These are phyloP conservation scores for Heliconius charithonia DNA, from an alignment of 2,888 invertebrate genomes.

Conservation along the genomic window DNA sequence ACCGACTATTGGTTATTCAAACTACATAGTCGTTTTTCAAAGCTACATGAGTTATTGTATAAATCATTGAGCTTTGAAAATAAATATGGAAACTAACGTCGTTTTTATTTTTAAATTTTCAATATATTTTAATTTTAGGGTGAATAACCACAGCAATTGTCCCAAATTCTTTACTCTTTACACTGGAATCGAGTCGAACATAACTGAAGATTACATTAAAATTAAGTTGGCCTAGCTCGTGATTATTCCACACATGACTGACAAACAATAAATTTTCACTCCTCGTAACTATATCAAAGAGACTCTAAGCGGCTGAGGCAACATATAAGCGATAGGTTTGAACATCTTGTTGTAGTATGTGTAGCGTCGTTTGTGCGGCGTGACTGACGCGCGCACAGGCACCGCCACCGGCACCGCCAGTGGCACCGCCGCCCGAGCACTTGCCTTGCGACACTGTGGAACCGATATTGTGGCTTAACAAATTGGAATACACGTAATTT, in stretches of 20 bases:
- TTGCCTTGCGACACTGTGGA: slow-evolving; percentile 56
- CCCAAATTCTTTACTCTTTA: background rate
- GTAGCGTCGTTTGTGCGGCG: slow-evolving; percentile 75
- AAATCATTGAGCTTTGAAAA: too few relatives aligned
- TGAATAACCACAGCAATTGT: background rate
- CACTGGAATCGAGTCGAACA: background rate
- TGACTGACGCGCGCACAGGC: slow-evolving; percentile 68
- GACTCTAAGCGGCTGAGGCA: slow-evolving; percentile 68
- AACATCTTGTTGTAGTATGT: slow-evolving; percentile 80
- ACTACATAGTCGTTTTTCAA: background rate
- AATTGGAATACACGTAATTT: background rate
- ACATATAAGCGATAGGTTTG: slow-evolving; percentile 71
- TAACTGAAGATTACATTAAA: background rate
- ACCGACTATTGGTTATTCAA: too few relatives aligned
- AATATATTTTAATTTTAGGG: background rate
- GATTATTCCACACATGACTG: background rate
- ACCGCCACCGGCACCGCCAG: slow-evolving; percentile 58
- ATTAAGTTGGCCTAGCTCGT: background rate
- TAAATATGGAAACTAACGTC: background rate
- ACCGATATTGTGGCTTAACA: background rate
- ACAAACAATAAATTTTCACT: too few relatives aligned
- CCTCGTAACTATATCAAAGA: slow-evolving; percentile 64
- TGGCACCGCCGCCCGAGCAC: slow-evolving; percentile 50
- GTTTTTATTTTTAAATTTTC: background rate
- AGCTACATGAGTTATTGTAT: background rate